phyloP scores from a whole-genome alignment of 1,140 invertebrate species.

The Anoplolepis gracilipes region DNA sequence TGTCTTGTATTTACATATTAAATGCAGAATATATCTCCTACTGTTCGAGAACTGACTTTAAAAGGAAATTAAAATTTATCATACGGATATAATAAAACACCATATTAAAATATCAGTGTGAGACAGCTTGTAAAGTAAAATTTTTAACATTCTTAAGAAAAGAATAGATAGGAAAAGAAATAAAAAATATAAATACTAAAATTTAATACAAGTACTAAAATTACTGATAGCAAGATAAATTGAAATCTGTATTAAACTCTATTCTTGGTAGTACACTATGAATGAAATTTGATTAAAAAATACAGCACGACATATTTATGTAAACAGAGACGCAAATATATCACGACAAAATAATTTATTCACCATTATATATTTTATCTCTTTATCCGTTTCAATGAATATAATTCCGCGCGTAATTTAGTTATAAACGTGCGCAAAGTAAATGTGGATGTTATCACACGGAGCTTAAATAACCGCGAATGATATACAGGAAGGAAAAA shows the following conservation, averaged over 20 bases:
- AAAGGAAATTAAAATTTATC: conserved; percentile 35
- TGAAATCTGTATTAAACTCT: conserved; percentile 1
- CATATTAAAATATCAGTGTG: background rate
- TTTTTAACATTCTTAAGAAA: background rate
- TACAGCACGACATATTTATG: background rate
- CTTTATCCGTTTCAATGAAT: conserved; percentile 16
- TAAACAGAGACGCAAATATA: too few species aligned
- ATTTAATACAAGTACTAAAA: background rate
- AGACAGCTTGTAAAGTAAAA: background rate
- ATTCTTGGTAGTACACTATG: background rate
- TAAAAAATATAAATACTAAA: background rate
- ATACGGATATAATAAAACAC: background rate
- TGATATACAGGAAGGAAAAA: conserved; percentile 61
- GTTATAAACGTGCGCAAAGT: conserved; percentile 23
- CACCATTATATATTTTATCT: conserved; percentile 11
- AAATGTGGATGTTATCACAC: conserved; percentile 36
- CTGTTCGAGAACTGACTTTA: conserved; percentile 22
- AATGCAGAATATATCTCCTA: conserved; percentile 11
- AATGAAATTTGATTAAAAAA: background rate
- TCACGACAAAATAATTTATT: background rate
- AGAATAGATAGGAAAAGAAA: background rate
- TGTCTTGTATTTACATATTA: conserved; percentile 28
- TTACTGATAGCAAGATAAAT: background rate
- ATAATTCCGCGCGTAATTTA: conserved; percentile 40
- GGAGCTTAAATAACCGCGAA: conserved; percentile 56